Evolutionary conservation across 2,888 invertebrate genomes (phyloP).

Genomic region (Caenorhabditis uteleia): DNA sequence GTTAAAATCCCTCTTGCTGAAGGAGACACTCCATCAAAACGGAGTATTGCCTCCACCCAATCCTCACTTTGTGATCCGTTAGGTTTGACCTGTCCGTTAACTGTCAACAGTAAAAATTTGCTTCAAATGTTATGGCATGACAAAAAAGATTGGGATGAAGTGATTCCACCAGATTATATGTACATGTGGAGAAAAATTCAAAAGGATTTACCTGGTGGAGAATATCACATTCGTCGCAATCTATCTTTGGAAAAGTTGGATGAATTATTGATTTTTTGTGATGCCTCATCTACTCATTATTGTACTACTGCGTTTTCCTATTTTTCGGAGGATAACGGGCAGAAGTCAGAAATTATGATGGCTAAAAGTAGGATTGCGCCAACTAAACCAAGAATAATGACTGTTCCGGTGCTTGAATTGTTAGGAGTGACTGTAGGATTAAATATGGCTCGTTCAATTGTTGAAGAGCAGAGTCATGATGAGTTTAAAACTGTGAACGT

Average conservation of each 20-base stretch:
- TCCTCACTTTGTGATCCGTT: slow-evolving; percentile 1
- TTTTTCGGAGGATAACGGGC: neutral
- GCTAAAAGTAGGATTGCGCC: slow-evolving; percentile 16
- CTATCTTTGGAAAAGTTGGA: neutral
- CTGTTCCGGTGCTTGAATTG: slow-evolving; percentile 12
- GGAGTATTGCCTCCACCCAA: neutral
- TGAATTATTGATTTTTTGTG: slow-evolving; percentile 4
- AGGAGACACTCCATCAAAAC: neutral
- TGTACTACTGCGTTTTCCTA: slow-evolving; percentile 5
- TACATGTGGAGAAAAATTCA: no score
- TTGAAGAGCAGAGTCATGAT: neutral
- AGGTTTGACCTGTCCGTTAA: neutral
- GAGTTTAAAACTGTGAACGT: neutral
- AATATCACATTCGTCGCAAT: neutral
- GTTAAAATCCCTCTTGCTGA: neutral
- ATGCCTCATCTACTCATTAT: slow-evolving; percentile 8
- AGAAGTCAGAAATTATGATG: neutral
- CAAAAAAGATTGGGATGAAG: neutral
- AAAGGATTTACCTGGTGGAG: no score
- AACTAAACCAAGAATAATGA: neutral
- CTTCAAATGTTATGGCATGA: neutral
- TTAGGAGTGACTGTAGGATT: slow-evolving; percentile 1
- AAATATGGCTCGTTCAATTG: neutral
- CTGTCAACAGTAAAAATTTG: neutral
- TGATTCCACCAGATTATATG: neutral